phyloP scores from a whole-genome alignment of 1,140 invertebrate genomes.

The Doryteuthis pealeii region DNA sequence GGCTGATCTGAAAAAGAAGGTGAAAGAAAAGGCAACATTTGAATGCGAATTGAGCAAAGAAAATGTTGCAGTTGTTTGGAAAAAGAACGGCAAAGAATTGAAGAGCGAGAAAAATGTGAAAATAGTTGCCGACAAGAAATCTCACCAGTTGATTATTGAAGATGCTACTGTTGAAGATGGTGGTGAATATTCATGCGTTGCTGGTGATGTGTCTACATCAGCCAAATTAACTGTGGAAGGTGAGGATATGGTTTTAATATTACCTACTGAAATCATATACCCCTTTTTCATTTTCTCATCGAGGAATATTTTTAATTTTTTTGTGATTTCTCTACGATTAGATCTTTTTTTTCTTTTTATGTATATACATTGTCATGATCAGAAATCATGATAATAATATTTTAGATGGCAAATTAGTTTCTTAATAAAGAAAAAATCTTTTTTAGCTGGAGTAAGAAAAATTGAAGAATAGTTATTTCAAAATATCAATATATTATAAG shows the following conservation, averaged over 20 bases:
- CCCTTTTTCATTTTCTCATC: no score
- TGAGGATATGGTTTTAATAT: conserved; percentile 25
- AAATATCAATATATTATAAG: no score
- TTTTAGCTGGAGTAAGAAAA: no score
- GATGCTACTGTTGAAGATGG: conserved; percentile 32
- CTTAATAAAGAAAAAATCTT: no score
- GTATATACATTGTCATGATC: no score
- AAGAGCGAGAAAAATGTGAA: background rate
- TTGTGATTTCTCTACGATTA: no score
- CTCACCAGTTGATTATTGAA: conserved; percentile 1
- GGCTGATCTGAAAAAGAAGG: background rate
- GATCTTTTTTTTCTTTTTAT: no score
- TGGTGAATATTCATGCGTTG: conserved; percentile 47
- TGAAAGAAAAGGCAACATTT: background rate
- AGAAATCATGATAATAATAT: no score
- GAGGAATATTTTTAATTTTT: no score
- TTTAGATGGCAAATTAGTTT: no score
- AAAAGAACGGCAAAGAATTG: background rate
- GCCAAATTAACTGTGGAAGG: conserved; percentile 50
- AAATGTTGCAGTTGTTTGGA: background rate
- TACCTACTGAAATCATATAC: no score
- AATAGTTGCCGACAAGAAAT: background rate
- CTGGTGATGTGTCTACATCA: conserved; percentile 46
- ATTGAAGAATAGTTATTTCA: no score
- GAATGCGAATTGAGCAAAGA: background rate